These are phyloP conservation scores for Cololabis saira DNA, from an alignment of 2,113 vertebrate species.

Conservation along the genomic window DNA sequence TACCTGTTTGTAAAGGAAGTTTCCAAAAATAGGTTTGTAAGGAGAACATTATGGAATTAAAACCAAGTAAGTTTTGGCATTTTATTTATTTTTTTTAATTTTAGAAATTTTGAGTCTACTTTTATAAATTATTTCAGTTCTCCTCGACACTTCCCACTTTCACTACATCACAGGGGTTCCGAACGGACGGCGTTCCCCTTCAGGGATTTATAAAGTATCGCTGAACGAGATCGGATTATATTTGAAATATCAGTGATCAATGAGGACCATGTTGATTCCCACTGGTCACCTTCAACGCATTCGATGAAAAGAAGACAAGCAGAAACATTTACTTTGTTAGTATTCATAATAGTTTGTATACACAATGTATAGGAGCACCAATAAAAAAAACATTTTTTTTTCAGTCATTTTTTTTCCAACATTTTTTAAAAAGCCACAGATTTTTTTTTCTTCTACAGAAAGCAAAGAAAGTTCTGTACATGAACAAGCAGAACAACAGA, in stretches of 20 bases:
- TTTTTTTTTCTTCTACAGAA: slow-evolving; percentile 89
- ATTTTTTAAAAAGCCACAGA: slow-evolving; percentile 93
- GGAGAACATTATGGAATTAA: too few relatives aligned
- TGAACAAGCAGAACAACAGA: slow-evolving; percentile 88
- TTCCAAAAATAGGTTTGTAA: too few relatives aligned
- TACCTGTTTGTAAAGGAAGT: too few relatives aligned
- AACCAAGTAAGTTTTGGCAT: too few relatives aligned
- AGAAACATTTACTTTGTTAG: slow-evolving; percentile 78
- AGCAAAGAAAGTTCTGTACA: slow-evolving; percentile 92
- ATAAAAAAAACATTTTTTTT: slow-evolving; percentile 75
- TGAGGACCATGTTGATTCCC: too few relatives aligned
- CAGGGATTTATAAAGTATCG: too few relatives aligned
- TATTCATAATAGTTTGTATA: slow-evolving; percentile 83
- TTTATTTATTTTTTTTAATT: background rate
- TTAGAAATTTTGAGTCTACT: background rate
- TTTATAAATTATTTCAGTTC: background rate
- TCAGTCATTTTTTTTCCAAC: slow-evolving; percentile 59
- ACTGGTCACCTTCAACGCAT: background rate
- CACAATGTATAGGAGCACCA: slow-evolving; percentile 81
- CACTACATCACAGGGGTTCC: background rate
- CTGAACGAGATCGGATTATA: too few relatives aligned
- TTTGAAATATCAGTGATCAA: background rate
- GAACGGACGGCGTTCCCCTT: too few relatives aligned
- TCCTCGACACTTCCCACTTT: background rate
- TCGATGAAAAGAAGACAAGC: slow-evolving; percentile 66